Percentiles rank a stretch among this genome's conserved stretches.
Conservation (phyloP, 2,888 invertebrate genomes). For the Epinotia nisella region DNA sequence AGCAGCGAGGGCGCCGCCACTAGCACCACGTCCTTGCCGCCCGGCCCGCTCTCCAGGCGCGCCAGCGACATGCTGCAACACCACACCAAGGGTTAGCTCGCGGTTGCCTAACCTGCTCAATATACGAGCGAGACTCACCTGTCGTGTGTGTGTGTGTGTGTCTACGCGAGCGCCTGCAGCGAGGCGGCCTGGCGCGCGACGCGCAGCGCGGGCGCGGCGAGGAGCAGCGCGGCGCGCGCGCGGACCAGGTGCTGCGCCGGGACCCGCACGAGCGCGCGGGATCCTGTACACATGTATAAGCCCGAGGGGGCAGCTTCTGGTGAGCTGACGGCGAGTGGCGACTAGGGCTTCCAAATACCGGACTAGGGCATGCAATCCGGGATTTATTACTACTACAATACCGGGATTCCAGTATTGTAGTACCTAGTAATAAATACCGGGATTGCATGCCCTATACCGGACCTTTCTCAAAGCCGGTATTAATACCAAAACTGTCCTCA, state of each 20-base stretch:
- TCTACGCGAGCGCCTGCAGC: conserved; percentile 52
- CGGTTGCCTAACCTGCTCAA: too few species aligned
- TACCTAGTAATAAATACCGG: too few species aligned
- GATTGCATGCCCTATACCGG: too few species aligned
- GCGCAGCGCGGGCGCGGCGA: conserved; percentile 47
- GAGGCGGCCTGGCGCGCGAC: conserved; percentile 53
- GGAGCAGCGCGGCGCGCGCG: conserved; percentile 52
- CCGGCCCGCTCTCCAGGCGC: conserved; percentile 71
- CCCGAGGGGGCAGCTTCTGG: too few species aligned
- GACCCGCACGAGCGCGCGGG: conserved; percentile 83
- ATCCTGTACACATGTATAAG: conserved; percentile 8
- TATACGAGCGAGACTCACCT: background rate
- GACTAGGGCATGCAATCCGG: too few species aligned
- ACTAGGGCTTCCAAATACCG: too few species aligned
- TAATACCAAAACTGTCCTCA: too few species aligned
- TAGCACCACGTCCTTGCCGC: conserved; percentile 90
- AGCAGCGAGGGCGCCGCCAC: conserved; percentile 93
- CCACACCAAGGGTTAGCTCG: too few species aligned
- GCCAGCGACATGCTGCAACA: conserved; percentile 57
- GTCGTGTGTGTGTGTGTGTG: background rate
- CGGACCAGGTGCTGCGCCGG: conserved; percentile 56
- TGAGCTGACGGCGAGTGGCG: too few species aligned
- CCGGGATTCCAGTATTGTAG: too few species aligned
- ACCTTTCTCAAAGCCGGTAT: too few species aligned
- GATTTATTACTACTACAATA: too few species aligned